These are phyloP conservation scores for Melanotaenia duboulayi DNA, from an alignment of 2,113 vertebrate species.

Conservation along the genomic window DNA sequence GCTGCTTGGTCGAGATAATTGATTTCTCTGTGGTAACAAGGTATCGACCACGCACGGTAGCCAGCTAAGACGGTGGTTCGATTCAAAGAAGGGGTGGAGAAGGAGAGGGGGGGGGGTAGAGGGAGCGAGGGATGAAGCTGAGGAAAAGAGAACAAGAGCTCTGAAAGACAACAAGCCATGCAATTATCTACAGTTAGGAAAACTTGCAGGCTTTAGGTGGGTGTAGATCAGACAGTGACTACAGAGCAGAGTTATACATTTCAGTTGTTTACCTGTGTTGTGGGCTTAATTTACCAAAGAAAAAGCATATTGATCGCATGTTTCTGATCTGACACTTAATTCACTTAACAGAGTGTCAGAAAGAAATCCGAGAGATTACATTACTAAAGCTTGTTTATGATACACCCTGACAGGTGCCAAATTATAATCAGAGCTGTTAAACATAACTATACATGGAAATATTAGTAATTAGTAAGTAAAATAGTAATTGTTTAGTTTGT, in stretches of 20 bases:
- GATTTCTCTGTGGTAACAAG: constrained; percentile 91
- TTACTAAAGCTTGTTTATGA: constrained; percentile 34
- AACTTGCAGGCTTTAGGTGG: constrained; percentile 55
- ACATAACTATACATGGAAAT: neutral
- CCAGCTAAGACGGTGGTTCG: constrained; percentile 74
- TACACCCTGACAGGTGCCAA: neutral
- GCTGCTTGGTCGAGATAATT: constrained; percentile 89
- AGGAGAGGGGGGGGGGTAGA: constrained; percentile 28
- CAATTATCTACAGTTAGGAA: constrained; percentile 76
- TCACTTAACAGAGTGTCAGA: constrained; percentile 49
- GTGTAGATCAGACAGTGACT: constrained; percentile 47
- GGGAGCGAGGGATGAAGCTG: constrained; percentile 48
- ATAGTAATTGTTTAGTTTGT: too few relatives aligned
- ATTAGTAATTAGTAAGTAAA: too few relatives aligned
- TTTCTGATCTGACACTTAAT: constrained; percentile 49
- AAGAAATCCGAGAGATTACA: constrained; percentile 55
- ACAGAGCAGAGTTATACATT: constrained; percentile 38
- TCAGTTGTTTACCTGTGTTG: constrained; percentile 16
- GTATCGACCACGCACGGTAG: constrained; percentile 86
- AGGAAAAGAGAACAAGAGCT: constrained; percentile 57
- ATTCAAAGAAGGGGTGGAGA: constrained; percentile 73
- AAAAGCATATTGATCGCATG: constrained; percentile 65
- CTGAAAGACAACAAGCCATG: constrained; percentile 56
- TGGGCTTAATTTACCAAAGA: constrained; percentile 55
- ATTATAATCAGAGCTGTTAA: neutral